Percentiles rank a stretch among this genome's conserved stretches.
Conservation (phyloP, 2,797 vertebrate species). For the Xyrichtys novacula region DNA sequence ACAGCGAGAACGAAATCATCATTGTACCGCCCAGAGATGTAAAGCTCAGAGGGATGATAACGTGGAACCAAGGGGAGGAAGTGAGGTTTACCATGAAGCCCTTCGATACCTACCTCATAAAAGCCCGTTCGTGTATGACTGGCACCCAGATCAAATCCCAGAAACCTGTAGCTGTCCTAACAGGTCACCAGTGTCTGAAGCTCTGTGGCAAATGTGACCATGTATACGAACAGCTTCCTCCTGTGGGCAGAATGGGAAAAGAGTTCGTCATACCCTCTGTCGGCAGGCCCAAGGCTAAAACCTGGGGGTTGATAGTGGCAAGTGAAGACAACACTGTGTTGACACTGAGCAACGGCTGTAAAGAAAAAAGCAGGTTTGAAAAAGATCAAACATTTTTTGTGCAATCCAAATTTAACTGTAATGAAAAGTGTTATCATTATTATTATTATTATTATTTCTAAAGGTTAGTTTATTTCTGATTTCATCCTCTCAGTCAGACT, state of each 20-base stretch:
- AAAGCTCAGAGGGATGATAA: accelerated
- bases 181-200: constrained; percentile 37
- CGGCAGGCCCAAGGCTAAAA: accelerated
- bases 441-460: too few relatives aligned
- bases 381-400: too few relatives aligned
- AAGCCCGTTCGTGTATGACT: neutral
- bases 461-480: too few relatives aligned
- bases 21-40: neutral
- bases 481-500: too few relatives aligned
- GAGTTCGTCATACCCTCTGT: constrained; percentile 28
- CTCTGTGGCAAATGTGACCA: neutral
- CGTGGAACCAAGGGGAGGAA: neutral
- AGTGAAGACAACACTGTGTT: constrained; percentile 34
- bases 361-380: too few relatives aligned
- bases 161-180: constrained; percentile 35
- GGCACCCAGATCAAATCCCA: constrained; percentile 22
- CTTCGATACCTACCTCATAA: constrained; percentile 27
- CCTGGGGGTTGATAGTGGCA: constrained; percentile 2
- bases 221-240: constrained; percentile 48
- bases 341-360: accelerated
- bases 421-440: too few relatives aligned
- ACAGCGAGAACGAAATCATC: constrained; percentile 22
- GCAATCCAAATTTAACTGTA: too few relatives aligned
- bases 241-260: constrained; percentile 27
- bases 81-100: constrained; percentile 18